phyloP scores from a whole-genome alignment of 1,140 invertebrate genomes.

The Orchestia grillus region DNA sequence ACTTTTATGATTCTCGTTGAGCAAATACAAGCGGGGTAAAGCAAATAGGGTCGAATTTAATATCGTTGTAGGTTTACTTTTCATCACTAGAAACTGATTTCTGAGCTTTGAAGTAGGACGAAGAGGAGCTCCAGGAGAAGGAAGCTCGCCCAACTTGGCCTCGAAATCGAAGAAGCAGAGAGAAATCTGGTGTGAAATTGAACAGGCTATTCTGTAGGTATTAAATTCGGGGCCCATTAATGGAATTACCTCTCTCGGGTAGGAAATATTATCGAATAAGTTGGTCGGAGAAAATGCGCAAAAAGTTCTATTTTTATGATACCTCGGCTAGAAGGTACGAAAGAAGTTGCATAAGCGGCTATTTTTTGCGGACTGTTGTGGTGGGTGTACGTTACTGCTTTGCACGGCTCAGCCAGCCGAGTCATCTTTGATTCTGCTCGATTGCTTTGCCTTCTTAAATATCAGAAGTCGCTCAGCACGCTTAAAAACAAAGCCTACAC shows the following conservation, averaged over 20 bases:
- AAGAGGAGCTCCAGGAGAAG: slow-evolving; percentile 16
- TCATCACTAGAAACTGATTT: slow-evolving; percentile 51
- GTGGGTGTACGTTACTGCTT: slow-evolving; percentile 6
- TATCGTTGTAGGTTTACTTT: slow-evolving; percentile 54
- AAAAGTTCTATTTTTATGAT: not conserved
- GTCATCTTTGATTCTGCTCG: not conserved
- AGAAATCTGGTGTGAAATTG: not conserved
- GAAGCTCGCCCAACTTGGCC: not conserved
- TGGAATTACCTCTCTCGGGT: not conserved
- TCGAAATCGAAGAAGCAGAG: not conserved
- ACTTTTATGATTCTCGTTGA: slow-evolving; percentile 52
- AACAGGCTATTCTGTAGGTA: not conserved
- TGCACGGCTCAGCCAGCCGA: not conserved
- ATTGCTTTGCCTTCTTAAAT: not conserved
- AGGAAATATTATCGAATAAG: not conserved
- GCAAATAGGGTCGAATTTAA: slow-evolving; percentile 51
- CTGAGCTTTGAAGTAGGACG: slow-evolving; percentile 22
- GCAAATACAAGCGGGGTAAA: slow-evolving; percentile 46
- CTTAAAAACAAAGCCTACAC: not conserved
- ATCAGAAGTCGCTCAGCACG: not conserved
- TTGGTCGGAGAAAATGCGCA: not conserved
- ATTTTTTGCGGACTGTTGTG: not conserved
- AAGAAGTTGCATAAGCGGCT: not conserved
- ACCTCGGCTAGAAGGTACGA: not conserved
- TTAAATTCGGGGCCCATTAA: not conserved